phyloP scores from a whole-genome alignment of 2,797 vertebrate genomes.

The Chelidonichthys spinosus region DNA sequence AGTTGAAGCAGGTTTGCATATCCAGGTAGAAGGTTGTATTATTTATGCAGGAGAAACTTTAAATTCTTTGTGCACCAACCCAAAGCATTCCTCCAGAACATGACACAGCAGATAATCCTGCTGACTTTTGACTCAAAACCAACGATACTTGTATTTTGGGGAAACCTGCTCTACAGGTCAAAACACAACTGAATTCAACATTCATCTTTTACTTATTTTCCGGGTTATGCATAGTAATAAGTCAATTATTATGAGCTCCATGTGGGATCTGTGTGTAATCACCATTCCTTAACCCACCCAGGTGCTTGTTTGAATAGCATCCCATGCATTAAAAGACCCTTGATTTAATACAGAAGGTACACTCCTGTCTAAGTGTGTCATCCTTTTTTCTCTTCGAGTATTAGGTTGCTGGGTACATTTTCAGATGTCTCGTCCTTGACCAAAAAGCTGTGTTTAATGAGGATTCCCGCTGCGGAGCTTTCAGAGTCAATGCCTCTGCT shows the following conservation, averaged over 20 bases:
- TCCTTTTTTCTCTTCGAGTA: constrained; percentile 2
- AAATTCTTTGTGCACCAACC: neutral
- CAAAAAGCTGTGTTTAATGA: constrained; percentile 55
- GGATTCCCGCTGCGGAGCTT: constrained; percentile 29
- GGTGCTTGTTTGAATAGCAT: neutral
- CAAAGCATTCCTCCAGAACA: neutral
- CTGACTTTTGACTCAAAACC: constrained; percentile 6
- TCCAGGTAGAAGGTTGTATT: neutral
- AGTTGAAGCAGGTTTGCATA: neutral
- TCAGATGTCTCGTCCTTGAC: constrained; percentile 44
- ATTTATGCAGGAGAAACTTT: neutral
- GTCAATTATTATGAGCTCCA: neutral
- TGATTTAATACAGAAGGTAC: neutral
- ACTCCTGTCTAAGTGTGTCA: neutral
- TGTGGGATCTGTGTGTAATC: neutral
- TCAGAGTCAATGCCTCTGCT: constrained; percentile 28
- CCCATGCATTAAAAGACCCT: neutral
- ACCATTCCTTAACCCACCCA: neutral
- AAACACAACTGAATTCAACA: neutral
- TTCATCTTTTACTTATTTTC: neutral
- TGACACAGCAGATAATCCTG: neutral
- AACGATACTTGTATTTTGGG: neutral
- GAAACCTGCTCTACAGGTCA: neutral
- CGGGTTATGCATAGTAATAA: neutral
- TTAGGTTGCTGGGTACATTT: neutral